Evolutionary conservation across 2,888 invertebrate species (phyloP), one percentile per base, ranked within the genome.

Genomic region (Apotomis turbidana): DNA sequence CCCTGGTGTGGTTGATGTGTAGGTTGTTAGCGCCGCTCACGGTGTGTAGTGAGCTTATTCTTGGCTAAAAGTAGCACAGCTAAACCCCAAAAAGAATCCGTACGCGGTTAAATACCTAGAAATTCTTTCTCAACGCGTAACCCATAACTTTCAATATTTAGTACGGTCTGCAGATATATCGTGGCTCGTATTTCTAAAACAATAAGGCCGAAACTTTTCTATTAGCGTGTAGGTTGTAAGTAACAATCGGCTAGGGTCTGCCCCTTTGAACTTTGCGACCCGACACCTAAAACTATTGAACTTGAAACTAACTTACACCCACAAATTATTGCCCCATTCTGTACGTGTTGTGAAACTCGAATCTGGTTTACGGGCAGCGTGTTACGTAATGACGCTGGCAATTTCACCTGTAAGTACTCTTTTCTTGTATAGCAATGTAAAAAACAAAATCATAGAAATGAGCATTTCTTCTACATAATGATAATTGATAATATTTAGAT

Each of bases 241-340:
- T 71, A 63, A 59, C 68, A 68, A 68, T 71, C 60, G 68, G 60
- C 68, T 49, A 44, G 58, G 57, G 59, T 59, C 64, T 36, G 70
- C 64, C 75, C 73, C 75, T 73, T 71, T 68, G 71, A 73, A 75
- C 73, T 73, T 71, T 73, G 68, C 68, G 75, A 64, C 71, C 68
- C 73, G 71, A 68, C 74, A 71, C 74, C 71, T 68, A 71, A 71
- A 75, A 74, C 75, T 74, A 71, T 72, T 75, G 74, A 75, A 74
- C 75, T 75, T 73, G 74, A 73, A 74, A 74, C 73, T 38, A 66
- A 69, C 62, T 69, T 71, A 64, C 59, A 57, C 59, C 46, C 73
- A 66, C 70, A 74, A 72, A 72, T 72, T 72, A 72, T 72, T 63
- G 72, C 68, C 59, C 62, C 46, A 58, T 68, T 52, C 58, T 15